phyloP scores from a whole-genome alignment of 2,888 invertebrate genomes.

The Drosophila formosana region DNA sequence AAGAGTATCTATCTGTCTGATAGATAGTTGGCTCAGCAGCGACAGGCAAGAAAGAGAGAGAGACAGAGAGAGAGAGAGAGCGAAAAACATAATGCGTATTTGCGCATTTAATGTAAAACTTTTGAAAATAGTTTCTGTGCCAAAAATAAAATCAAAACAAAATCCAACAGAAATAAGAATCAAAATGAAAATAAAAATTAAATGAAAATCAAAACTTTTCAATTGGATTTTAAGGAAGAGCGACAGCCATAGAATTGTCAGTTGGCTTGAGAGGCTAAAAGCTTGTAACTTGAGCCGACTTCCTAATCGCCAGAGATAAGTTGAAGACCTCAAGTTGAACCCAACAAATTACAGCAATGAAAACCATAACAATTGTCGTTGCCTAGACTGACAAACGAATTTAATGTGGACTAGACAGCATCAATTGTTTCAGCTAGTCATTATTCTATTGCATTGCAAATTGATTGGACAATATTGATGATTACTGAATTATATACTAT shows the following conservation, averaged over 20 bases:
- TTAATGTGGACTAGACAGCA: too few species aligned
- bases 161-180: slow-evolving; percentile 48
- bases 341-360: background rate
- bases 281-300: slow-evolving; percentile 10
- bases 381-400: too few species aligned
- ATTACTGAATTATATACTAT: too few species aligned
- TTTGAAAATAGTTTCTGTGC: slow-evolving; percentile 74
- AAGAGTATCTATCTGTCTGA: slow-evolving; percentile 21
- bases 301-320: slow-evolving; percentile 4
- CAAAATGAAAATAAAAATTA: slow-evolving; percentile 56
- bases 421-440: too few species aligned
- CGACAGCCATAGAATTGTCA: slow-evolving; percentile 14
- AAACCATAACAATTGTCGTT: background rate
- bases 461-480: too few species aligned
- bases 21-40: slow-evolving; percentile 36
- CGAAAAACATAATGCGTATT: slow-evolving; percentile 63
- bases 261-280: background rate
- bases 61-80: background rate
- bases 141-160: slow-evolving; percentile 70
- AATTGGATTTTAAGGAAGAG: slow-evolving; percentile 63
- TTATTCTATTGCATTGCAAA: too few species aligned
- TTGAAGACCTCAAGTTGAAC: background rate
- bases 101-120: slow-evolving; percentile 79
- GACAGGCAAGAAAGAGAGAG: slow-evolving; percentile 1
- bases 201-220: slow-evolving; percentile 68